Evolutionary conservation across 2,888 invertebrate species (phyloP).

Genomic region (Cosmia trapezina): DNA sequence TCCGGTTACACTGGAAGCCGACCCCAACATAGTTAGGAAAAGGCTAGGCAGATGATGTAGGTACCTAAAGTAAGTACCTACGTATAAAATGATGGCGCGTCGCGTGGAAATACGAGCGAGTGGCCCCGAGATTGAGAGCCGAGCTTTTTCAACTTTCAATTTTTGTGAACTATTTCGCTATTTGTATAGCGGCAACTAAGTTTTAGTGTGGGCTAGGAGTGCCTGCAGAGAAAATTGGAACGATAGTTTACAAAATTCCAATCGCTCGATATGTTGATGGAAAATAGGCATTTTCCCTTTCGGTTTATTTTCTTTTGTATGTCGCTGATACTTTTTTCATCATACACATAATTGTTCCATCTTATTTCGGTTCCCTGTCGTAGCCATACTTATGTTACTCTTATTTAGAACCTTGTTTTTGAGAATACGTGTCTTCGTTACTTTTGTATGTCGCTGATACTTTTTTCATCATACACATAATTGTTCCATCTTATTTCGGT

Average conservation of each 20-base stretch:
- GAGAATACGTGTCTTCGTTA: not conserved
- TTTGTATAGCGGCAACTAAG: slow-evolving; percentile 3
- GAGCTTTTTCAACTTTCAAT: slow-evolving; percentile 10
- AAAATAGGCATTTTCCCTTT: not conserved
- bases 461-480: not conserved
- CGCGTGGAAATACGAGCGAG: not conserved
- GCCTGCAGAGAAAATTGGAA: not conserved
- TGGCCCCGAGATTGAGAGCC: slow-evolving; percentile 12
- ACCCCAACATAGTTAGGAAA: too few relatives aligned
- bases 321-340: not conserved
- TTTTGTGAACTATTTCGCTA: slow-evolving; percentile 18
- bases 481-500: not conserved
- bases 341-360: not conserved
- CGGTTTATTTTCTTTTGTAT: not conserved
- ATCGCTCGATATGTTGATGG: not conserved
- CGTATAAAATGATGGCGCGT: not conserved
- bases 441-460: not conserved
- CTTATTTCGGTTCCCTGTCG: not conserved
- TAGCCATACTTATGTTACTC: not conserved
- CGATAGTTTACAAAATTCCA: slow-evolving; percentile 6
- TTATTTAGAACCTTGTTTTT: not conserved
- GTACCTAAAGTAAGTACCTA: not conserved
- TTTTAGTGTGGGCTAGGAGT: not conserved
- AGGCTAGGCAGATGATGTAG: too few relatives aligned
- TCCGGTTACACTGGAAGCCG: too few relatives aligned